Conservation (phyloP, 2,797 vertebrate genomes). For the Chanos chanos region DNA sequence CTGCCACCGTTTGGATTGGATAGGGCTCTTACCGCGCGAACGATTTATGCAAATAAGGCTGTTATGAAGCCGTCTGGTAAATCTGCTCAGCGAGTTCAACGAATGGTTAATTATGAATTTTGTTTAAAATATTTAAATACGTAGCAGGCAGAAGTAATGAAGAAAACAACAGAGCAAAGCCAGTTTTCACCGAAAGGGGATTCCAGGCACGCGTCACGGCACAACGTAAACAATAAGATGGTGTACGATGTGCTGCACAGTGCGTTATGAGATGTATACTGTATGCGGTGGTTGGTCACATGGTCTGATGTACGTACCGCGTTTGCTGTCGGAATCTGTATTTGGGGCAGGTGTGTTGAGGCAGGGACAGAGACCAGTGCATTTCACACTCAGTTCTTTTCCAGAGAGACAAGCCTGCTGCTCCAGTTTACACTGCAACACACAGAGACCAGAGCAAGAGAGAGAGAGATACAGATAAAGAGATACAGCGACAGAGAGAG, state of each 20-base stretch:
- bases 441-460: slow-evolving; percentile 4
- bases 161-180: too few relatives aligned
- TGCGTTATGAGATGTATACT: neutral
- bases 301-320: slow-evolving; percentile 66
- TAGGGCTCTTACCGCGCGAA: neutral
- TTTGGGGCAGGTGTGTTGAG: slow-evolving; percentile 67
- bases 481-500: slow-evolving; percentile 4
- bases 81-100: slow-evolving; percentile 5
- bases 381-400: slow-evolving; percentile 87
- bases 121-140: too few relatives aligned
- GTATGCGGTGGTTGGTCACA: neutral
- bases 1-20: neutral
- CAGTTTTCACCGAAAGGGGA: too few relatives aligned
- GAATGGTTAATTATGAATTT: slow-evolving; percentile 23
- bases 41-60: slow-evolving; percentile 9
- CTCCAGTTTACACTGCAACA: slow-evolving; percentile 90
- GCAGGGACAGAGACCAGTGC: slow-evolving; percentile 89
- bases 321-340: slow-evolving; percentile 65
- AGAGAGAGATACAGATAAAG: slow-evolving; percentile 27
- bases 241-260: too few relatives aligned
- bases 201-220: too few relatives aligned
- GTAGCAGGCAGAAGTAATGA: too few relatives aligned
- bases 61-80: neutral
- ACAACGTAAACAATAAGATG: too few relatives aligned
- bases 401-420: slow-evolving; percentile 92